These are phyloP conservation scores for Cerastis leucographa DNA, from an alignment of 2,888 invertebrate species.

Conservation along the genomic window DNA sequence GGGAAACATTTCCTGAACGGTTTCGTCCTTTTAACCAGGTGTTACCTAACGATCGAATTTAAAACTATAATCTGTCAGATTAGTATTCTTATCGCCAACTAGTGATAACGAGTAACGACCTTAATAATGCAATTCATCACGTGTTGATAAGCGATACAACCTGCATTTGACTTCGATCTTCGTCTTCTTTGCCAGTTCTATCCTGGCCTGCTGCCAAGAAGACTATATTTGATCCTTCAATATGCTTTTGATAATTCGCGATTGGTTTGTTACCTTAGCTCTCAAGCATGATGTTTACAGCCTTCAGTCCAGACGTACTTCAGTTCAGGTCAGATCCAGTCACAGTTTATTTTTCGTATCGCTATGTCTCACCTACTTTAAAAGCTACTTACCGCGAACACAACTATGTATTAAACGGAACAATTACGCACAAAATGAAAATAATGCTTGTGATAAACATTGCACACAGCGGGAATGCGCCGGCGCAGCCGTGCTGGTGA, in stretches of 20 bases:
- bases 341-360: neutral
- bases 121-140: constrained; percentile 34
- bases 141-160: constrained; percentile 16
- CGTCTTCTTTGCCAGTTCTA: neutral
- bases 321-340: neutral
- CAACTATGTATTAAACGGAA: constrained; percentile 32
- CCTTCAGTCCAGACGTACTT: neutral
- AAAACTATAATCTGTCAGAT: constrained; percentile 28
- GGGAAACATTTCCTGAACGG: neutral
- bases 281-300: neutral
- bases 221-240: neutral
- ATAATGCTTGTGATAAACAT: constrained; percentile 60
- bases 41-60: constrained; percentile 32
- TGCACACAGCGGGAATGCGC: constrained; percentile 60
- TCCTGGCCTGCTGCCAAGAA: neutral
- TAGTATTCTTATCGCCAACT: constrained; percentile 19
- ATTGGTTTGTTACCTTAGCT: neutral
- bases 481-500: constrained; percentile 39
- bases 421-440: constrained; percentile 46
- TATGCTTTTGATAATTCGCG: neutral
- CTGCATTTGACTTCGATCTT: constrained; percentile 5
- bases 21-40: neutral
- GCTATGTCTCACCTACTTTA: constrained; percentile 21
- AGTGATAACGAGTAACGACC: constrained; percentile 38
- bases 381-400: constrained; percentile 7